A percentile compares a stretch with the other conserved stretches of the same genome.
These are phyloP conservation scores for Cephus sareptanus DNA, from an alignment of 2,888 invertebrate species.

Conservation along the genomic window DNA sequence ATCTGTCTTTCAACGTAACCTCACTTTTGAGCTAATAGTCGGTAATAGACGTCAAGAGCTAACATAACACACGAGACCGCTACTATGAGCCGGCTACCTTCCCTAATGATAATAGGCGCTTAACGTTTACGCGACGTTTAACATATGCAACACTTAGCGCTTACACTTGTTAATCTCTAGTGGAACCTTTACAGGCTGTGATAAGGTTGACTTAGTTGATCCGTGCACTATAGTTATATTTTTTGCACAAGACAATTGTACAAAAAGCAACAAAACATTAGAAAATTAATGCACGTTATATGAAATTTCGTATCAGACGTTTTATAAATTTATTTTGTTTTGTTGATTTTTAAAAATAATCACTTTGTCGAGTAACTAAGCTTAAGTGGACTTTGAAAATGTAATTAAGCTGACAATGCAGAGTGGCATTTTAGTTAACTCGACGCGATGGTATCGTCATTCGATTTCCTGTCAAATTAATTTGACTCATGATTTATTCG, in stretches of 20 bases:
- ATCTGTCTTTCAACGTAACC: constrained; percentile 43
- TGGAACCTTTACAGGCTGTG: neutral
- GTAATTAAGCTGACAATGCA: neutral
- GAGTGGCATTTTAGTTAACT: neutral
- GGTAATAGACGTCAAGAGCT: constrained; percentile 46
- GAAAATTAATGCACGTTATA: neutral
- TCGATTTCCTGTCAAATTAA: neutral
- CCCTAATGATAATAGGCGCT: constrained; percentile 2
- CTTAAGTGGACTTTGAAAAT: neutral
- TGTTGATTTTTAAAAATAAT: too few species aligned
- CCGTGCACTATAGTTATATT: neutral
- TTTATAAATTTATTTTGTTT: neutral
- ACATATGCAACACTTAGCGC: neutral
- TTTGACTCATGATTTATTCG: neutral
- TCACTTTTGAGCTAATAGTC: constrained; percentile 38
- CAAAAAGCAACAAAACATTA: neutral
- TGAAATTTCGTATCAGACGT: neutral
- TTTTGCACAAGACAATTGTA: neutral
- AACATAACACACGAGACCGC: constrained; percentile 30
- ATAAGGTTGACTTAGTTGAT: neutral
- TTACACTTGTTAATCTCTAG: neutral
- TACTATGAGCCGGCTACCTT: neutral
- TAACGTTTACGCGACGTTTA: neutral
- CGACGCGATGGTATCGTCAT: neutral
- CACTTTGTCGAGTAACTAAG: neutral